A percentile compares a stretch with the other conserved stretches of the same genome.
These are phyloP conservation scores for Corydoras maculifer DNA, from an alignment of 2,113 vertebrate species.

Conservation along the genomic window DNA sequence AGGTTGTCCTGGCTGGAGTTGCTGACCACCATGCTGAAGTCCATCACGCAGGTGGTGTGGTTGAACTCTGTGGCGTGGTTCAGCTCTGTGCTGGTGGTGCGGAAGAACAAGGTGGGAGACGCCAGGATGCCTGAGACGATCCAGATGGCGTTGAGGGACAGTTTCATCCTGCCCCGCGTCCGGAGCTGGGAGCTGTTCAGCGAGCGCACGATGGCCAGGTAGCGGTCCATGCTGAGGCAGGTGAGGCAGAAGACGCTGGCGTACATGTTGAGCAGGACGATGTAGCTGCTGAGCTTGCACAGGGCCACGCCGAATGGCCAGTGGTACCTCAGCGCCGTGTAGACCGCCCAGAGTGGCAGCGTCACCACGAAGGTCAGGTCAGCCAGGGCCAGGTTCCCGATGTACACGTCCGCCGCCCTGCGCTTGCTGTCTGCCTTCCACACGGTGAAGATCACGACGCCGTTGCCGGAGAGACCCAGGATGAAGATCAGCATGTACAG, in stretches of 20 bases:
- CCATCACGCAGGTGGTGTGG: constrained; percentile 69
- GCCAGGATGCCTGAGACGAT: constrained; percentile 66
- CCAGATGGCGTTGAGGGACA: constrained; percentile 65
- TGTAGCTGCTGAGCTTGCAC: constrained; percentile 78
- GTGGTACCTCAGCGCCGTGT: constrained; percentile 76
- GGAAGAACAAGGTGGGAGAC: constrained; percentile 70
- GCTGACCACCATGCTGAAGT: constrained; percentile 62
- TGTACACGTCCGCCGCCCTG: constrained; percentile 72
- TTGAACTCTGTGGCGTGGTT: constrained; percentile 40
- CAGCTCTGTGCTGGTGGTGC: constrained; percentile 47
- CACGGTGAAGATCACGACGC: constrained; percentile 76
- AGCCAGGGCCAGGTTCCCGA: constrained; percentile 76
- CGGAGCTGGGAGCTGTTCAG: constrained; percentile 67
- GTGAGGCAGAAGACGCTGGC: constrained; percentile 82
- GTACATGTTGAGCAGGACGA: constrained; percentile 79
- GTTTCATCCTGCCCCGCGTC: constrained; percentile 56
- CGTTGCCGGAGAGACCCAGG: constrained; percentile 76
- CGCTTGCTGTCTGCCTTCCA: constrained; percentile 68
- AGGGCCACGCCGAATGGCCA: constrained; percentile 77
- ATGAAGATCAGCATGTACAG: constrained; percentile 83
- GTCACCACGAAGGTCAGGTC: constrained; percentile 81
- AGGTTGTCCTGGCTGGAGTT: constrained; percentile 46
- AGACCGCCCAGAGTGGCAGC: constrained; percentile 78
- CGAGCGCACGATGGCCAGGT: constrained; percentile 76
- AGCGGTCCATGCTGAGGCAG: constrained; percentile 79